Base-by-base conservation (phyloP, 2,797 vertebrate genomes). In the Novumbra hubbsi region DNA sequence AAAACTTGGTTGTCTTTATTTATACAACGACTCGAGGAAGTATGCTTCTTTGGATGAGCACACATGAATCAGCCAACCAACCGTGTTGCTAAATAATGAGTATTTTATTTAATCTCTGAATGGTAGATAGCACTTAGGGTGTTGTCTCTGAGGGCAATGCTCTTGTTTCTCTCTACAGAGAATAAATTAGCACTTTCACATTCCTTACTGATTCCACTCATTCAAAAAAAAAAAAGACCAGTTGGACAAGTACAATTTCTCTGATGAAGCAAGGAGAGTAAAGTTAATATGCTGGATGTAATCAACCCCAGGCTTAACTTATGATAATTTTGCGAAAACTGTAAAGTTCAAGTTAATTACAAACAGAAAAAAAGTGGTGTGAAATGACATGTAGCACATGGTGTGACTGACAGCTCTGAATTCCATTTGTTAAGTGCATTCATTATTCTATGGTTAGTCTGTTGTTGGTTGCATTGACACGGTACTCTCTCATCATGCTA, bases 31-130 rank as follows among this genome's bases (percentile, higher is more conserved):
- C 32, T 78, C 81, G 41, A 57, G 14, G 24, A 49, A 24, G 12
- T 84, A 84, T 87, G 80, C 82, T 78, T 85, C 49, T 62, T 70
- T 75, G 67, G 27, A 66, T 68, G 65, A 71, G 69, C 75, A 77
- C 75, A 72, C 73, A 19, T 49, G 71, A 80, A 32, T 28, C 71
- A 76, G 71, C 76, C 70, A 75, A 80, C 81, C 83, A 73, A 77
- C 70, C 65, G 72, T 5, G 50, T 67, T 81, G 19, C 2, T 76
- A 15, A 72, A 70, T 41, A 79, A 86, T 85, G 82, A 87, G 79
- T 86, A 71, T 86, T 78, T 73, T 71, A 21, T 15, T 55, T 84
- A 69, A 12, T 19, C n/a, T 57, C 14, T 9, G 68, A 67, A 63
- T 63, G 69, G n/a, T 27, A 76, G 55, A 67, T 69, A 68, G 85